These are phyloP conservation scores for Phalacrocorax brasilianus DNA, from an alignment of 2,113 vertebrate species.

Conservation along the genomic window DNA sequence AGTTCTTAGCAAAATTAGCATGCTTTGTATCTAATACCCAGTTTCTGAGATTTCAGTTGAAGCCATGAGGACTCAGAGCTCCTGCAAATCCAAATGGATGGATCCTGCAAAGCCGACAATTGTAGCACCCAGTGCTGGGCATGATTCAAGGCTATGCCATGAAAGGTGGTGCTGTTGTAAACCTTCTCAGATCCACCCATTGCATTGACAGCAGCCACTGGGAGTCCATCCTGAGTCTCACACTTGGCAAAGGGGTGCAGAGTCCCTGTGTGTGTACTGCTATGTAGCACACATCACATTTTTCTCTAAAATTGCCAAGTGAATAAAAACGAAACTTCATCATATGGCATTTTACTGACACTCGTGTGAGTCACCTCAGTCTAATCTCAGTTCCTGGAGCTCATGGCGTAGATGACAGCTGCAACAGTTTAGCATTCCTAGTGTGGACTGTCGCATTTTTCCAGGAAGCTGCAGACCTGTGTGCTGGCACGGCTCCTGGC, in stretches of 20 bases:
- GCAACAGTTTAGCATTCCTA: background rate
- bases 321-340: background rate
- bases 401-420: background rate
- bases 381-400: background rate
- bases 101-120: background rate
- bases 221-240: background rate
- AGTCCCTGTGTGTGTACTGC: background rate
- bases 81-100: background rate
- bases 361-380: background rate
- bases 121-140: too few relatives aligned
- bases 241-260: background rate
- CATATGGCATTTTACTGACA: background rate
- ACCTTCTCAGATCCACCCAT: background rate
- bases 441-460: accelerated
- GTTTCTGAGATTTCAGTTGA: background rate
- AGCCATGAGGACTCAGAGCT: background rate
- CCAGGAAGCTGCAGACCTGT: background rate
- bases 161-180: background rate
- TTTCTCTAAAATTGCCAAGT: background rate
- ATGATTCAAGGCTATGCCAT: background rate
- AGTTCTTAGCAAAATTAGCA: background rate
- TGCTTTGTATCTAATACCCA: background rate
- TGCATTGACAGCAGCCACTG: background rate
- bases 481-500: background rate
- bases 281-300: background rate